Evolutionary conservation across 2,113 vertebrate species (phyloP).

Genomic region (Danio rerio): GRCz12tu NC_133198.1:25867001-25867500

Average conservation of each 20-base stretch:
- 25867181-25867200: conserved; percentile 63
- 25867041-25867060: conserved; percentile 25
- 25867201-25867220: conserved; percentile 81
- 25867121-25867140: conserved; percentile 60
- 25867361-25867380: conserved; percentile 98
- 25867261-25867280: conserved; percentile 89
- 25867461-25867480: conserved; percentile 99
- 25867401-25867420: conserved; percentile 99
- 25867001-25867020: conserved; percentile 17
- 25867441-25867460: conserved; percentile 99
- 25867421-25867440: conserved; percentile 99
- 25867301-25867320: conserved; percentile 96
- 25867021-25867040: conserved; percentile 11
- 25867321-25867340: conserved; percentile 99
- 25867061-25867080: conserved; percentile 10
- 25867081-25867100: conserved; percentile 55
- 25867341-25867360: conserved; percentile 99
- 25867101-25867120: conserved; percentile 56
- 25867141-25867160: conserved; percentile 59
- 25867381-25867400: conserved; percentile 96
- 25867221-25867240: conserved; percentile 90
- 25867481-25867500: conserved; percentile 86
- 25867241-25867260: conserved; percentile 94
- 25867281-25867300: conserved; percentile 94
- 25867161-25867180: conserved; percentile 60